phyloP scores from a whole-genome alignment of 2,888 invertebrate species.

The Oegoconia quadripuncta region DNA sequence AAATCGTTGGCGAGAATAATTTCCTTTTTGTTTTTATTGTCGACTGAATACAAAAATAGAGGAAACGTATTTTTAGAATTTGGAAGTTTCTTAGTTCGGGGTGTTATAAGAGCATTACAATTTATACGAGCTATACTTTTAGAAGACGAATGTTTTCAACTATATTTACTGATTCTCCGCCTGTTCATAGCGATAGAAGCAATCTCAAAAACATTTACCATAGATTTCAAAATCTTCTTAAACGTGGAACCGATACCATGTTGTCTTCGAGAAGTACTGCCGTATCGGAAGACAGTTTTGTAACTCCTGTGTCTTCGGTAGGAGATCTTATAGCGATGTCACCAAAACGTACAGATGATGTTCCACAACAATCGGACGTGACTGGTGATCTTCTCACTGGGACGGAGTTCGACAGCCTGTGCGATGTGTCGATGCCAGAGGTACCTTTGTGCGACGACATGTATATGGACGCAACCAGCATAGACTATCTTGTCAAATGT shows the following conservation, averaged over 20 bases:
- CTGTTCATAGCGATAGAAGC: conserved; percentile 34
- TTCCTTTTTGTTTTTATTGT: conserved; percentile 25
- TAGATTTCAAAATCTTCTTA: conserved; percentile 45
- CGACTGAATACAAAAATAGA: conserved; percentile 21
- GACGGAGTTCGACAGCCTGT: conserved; percentile 58
- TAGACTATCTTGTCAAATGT: conserved; percentile 77
- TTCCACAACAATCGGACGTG: conserved; percentile 36
- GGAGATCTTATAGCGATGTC: conserved; percentile 64
- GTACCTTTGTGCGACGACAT: conserved; percentile 58
- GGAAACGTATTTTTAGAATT: conserved; percentile 11
- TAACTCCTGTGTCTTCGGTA: conserved; percentile 57
- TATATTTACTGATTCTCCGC: conserved; percentile 33
- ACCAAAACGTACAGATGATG: conserved; percentile 39
- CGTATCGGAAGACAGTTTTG: conserved; percentile 53
- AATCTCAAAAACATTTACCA: conserved; percentile 43
- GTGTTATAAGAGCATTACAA: conserved; percentile 1
- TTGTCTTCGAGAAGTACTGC: conserved; percentile 43
- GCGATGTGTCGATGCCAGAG: conserved; percentile 68
- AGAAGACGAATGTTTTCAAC: conserved; percentile 52
- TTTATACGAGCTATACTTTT: conserved; percentile 2
- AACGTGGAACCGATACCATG: conserved; percentile 38
- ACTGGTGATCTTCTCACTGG: conserved; percentile 63
- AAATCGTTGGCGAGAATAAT: conserved; percentile 24
- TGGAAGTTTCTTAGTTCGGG: background rate
- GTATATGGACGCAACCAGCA: conserved; percentile 76